These are phyloP conservation scores for Lampris megalopsis DNA, from an alignment of 2,113 vertebrate species.

Conservation along the genomic window DNA sequence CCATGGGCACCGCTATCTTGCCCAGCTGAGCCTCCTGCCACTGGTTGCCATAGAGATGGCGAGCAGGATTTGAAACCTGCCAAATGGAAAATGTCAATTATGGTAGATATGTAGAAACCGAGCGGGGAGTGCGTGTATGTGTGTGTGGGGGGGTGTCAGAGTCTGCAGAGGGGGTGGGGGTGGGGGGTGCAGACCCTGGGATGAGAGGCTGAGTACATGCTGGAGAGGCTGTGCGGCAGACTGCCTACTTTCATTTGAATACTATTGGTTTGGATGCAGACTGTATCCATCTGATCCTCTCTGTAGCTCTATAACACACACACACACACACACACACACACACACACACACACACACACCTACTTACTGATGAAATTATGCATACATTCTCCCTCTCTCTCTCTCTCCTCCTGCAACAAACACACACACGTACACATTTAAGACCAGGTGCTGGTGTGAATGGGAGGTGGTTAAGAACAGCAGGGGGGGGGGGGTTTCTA, in stretches of 20 bases:
- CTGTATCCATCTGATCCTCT: neutral
- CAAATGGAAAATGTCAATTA: constrained; percentile 88
- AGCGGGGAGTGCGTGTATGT: neutral
- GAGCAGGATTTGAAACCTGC: constrained; percentile 78
- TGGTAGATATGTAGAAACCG: constrained; percentile 73
- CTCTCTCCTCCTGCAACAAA: neutral
- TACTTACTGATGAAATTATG: neutral
- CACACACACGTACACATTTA: constrained; percentile 23
- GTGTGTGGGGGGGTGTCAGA: neutral
- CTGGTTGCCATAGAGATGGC: constrained; percentile 84
- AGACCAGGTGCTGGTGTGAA: constrained; percentile 20
- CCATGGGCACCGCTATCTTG: constrained; percentile 41
- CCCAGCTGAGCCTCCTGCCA: constrained; percentile 33
- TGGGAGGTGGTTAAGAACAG: constrained; percentile 5
- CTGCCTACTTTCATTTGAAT: neutral
- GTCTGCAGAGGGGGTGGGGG: neutral
- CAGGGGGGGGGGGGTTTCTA: constrained; percentile 2
- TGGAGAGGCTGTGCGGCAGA: neutral
- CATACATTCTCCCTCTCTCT: too few species aligned
- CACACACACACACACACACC: constrained; percentile 11
- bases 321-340: neutral
- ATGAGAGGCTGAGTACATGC: neutral
- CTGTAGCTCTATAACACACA: neutral
- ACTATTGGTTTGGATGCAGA: constrained; percentile 13
- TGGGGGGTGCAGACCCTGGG: constrained; percentile 4